These are phyloP conservation scores for Ceratina japonica DNA, from an alignment of 1,140 invertebrate species.

Conservation along the genomic window DNA sequence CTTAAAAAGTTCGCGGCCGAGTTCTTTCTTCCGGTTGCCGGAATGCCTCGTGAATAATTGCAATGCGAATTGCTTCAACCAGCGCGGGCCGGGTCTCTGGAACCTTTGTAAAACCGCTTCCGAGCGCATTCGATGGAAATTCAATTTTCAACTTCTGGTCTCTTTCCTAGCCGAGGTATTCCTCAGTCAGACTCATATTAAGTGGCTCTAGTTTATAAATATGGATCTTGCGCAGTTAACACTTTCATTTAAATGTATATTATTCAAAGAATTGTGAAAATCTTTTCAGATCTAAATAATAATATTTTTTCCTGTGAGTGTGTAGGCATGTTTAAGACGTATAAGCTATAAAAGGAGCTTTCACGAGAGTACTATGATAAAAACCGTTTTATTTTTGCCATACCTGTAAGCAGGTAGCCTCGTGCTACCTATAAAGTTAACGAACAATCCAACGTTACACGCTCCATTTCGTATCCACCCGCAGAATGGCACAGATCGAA, in stretches of 20 bases:
- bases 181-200: background rate
- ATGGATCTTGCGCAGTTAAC: no score
- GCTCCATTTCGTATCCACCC: background rate
- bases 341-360: no score
- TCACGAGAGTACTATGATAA: background rate
- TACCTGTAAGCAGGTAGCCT: background rate
- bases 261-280: no score
- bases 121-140: constrained; percentile 6
- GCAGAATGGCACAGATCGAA: no score
- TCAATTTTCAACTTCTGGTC: background rate
- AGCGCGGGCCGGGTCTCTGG: background rate
- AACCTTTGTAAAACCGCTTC: background rate
- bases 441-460: constrained; percentile 8
- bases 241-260: no score
- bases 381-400: constrained; percentile 7
- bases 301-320: no score
- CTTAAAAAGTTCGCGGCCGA: background rate
- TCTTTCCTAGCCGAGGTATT: no score
- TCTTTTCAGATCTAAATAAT: no score
- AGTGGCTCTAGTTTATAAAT: no score
- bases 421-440: background rate
- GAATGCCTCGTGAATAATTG: constrained; percentile 13
- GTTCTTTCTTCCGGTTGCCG: background rate
- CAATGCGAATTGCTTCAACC: background rate
- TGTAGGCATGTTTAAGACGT: background rate